Conservation (phyloP, 2,113 vertebrate genomes). For the Amblyopsis rosae region DNA sequence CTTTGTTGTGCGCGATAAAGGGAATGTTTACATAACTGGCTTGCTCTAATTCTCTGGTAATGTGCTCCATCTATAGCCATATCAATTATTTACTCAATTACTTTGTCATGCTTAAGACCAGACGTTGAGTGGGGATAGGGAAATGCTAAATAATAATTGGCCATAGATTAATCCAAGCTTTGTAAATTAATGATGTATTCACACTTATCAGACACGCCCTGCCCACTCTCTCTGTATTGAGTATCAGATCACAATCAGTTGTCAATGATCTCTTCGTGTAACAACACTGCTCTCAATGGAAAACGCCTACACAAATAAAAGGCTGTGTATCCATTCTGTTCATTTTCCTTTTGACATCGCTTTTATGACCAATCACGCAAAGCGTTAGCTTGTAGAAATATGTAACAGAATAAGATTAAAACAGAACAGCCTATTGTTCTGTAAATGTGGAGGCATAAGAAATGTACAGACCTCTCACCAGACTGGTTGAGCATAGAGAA, state of each 20-base stretch:
- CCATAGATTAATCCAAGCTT: constrained; percentile 45
- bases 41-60: constrained; percentile 44
- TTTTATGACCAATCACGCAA: constrained; percentile 51
- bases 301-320: constrained; percentile 49
- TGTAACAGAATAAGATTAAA: constrained; percentile 42
- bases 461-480: neutral
- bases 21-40: constrained; percentile 42
- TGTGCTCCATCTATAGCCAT: constrained; percentile 33
- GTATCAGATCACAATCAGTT: constrained; percentile 46
- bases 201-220: constrained; percentile 45
- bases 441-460: constrained; percentile 14
- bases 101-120: constrained; percentile 35
- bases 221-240: constrained; percentile 47
- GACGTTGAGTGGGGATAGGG: constrained; percentile 28
- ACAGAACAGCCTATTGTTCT: constrained; percentile 16
- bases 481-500: neutral
- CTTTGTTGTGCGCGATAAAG: neutral
- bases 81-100: constrained; percentile 59
- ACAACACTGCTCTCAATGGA: constrained; percentile 25
- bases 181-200: constrained; percentile 29
- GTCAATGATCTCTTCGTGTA: constrained; percentile 24
- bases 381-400: constrained; percentile 25
- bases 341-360: neutral
- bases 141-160: constrained; percentile 26
- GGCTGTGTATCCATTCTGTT: neutral